phyloP scores from a whole-genome alignment of 2,797 vertebrate species.

The Carduelis carduelis region DNA sequence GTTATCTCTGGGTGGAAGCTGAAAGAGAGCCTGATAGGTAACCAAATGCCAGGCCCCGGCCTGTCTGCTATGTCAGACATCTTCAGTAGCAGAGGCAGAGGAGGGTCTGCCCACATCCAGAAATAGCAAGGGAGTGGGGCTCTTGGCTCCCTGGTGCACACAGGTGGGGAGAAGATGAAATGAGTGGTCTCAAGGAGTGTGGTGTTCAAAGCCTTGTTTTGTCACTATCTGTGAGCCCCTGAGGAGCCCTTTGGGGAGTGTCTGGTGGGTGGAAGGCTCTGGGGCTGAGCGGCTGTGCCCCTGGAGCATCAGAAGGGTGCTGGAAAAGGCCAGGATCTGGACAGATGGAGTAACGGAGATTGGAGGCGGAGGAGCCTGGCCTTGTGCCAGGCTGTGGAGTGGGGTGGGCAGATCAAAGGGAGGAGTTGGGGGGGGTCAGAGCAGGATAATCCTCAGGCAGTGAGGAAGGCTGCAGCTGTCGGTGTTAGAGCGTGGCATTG shows the following conservation, averaged over 20 bases:
- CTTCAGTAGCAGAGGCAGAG: background rate
- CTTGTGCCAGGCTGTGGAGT: background rate
- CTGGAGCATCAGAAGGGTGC: background rate
- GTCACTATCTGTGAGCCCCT: background rate
- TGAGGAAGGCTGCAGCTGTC: background rate
- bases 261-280: background rate
- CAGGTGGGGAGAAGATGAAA: background rate
- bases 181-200: background rate
- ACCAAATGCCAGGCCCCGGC: conserved; percentile 9
- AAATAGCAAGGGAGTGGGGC: background rate
- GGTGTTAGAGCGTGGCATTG: background rate
- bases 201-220: background rate
- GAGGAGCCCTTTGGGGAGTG: background rate
- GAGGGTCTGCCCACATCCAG: background rate
- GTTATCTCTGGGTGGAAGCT: background rate
- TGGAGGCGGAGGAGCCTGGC: background rate
- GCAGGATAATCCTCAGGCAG: background rate
- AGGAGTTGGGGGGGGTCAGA: background rate
- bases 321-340: conserved; percentile 16
- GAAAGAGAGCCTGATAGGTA: conserved; percentile 8
- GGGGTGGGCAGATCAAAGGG: background rate
- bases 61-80: conserved; percentile 38
- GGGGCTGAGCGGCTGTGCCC: background rate
- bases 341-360: conserved; percentile 2
- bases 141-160: background rate